phyloP scores from a whole-genome alignment of 2,113 vertebrate species.

The Stegostoma tigrinum region DNA sequence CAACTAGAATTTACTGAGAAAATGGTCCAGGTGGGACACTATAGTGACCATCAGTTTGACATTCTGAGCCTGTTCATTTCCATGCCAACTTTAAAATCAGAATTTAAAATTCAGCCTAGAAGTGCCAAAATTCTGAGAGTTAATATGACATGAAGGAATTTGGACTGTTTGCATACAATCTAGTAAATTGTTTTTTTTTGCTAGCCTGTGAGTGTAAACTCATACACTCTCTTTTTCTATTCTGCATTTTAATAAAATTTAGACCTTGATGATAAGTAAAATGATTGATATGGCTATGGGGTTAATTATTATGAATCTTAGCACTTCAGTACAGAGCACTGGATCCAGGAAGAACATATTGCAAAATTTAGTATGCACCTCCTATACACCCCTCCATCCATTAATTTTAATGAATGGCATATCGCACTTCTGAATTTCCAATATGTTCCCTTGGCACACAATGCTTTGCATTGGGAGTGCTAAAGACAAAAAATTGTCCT shows the following conservation, averaged over 20 bases:
- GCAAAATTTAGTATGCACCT: background rate
- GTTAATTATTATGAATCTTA: background rate
- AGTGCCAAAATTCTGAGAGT: background rate
- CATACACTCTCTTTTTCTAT: background rate
- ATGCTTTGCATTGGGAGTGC: background rate
- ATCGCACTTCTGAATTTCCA: background rate
- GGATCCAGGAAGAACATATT: background rate
- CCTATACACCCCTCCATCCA: background rate
- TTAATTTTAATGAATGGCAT: constrained; percentile 26
- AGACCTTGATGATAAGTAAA: background rate
- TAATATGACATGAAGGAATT: background rate
- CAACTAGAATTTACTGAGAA: background rate
- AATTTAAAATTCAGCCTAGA: background rate
- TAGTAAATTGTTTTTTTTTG: background rate
- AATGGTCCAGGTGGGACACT: background rate
- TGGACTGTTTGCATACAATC: background rate
- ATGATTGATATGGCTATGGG: background rate
- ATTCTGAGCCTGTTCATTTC: background rate
- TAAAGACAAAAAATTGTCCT: background rate
- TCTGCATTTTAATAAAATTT: background rate
- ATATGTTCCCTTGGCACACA: background rate
- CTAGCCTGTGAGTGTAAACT: background rate
- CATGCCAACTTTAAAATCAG: background rate
- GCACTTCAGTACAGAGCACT: background rate
- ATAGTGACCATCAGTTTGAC: background rate